A percentile compares a stretch with the other conserved stretches of the same genome.
These are phyloP conservation scores for Dreissena polymorpha DNA, from an alignment of 1,140 invertebrate species.

Conservation along the genomic window DNA sequence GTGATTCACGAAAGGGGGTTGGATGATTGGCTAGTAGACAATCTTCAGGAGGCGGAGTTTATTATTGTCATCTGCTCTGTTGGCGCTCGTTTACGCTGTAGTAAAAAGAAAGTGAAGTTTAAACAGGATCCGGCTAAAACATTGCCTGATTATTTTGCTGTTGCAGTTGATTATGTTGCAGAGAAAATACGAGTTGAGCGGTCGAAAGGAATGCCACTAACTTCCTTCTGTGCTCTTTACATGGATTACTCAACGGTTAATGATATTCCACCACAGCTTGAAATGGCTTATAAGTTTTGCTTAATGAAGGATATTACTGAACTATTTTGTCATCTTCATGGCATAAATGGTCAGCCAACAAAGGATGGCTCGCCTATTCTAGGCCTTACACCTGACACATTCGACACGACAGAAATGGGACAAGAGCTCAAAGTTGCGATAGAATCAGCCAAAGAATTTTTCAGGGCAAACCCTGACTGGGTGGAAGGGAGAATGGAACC, in stretches of 20 bases:
- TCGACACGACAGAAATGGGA: slow-evolving; percentile 69
- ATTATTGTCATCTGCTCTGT: slow-evolving; percentile 75
- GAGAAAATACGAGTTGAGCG: slow-evolving; percentile 75
- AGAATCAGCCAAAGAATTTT: slow-evolving; percentile 73
- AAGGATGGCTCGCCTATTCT: slow-evolving; percentile 60
- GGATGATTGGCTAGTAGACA: slow-evolving; percentile 74
- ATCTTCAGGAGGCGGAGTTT: slow-evolving; percentile 74
- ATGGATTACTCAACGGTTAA: slow-evolving; percentile 74
- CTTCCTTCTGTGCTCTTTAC: slow-evolving; percentile 69
- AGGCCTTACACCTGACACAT: slow-evolving; percentile 57
- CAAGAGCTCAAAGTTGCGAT: slow-evolving; percentile 68
- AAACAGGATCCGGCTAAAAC: slow-evolving; percentile 60
- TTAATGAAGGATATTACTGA: slow-evolving; percentile 74
- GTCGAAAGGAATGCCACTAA: slow-evolving; percentile 69
- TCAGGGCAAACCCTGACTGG: slow-evolving; percentile 72
- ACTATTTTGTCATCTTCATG: slow-evolving; percentile 69
- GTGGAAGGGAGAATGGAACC: slow-evolving; percentile 74
- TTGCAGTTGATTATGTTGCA: slow-evolving; percentile 75
- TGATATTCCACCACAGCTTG: slow-evolving; percentile 75
- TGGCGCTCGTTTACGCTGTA: slow-evolving; percentile 73
- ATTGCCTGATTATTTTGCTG: slow-evolving; percentile 76
- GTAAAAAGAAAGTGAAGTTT: slow-evolving; percentile 72
- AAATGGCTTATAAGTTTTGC: slow-evolving; percentile 69
- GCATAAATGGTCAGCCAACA: slow-evolving; percentile 61
- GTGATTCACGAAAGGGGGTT: slow-evolving; percentile 70